A percentile compares a stretch with the other conserved stretches of the same genome.
Conservation (phyloP, 2,888 invertebrate genomes). For the Eupithecia centaureata region DNA sequence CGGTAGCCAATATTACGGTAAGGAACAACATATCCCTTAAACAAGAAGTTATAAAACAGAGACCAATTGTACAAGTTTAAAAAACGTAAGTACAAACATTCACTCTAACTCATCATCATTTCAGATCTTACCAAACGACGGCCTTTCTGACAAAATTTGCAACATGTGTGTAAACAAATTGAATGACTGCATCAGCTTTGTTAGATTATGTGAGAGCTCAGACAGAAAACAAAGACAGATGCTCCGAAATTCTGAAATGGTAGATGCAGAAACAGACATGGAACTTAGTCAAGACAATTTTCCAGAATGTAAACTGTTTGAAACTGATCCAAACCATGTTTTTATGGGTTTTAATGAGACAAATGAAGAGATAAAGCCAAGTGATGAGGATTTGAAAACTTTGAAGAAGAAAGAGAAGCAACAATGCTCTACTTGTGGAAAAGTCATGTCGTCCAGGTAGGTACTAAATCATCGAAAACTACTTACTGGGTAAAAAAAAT, state of each 20-base stretch:
- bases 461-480: not conserved
- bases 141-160: conserved; percentile 68
- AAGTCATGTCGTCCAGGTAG: conserved; percentile 79
- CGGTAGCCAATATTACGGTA: conserved; percentile 65
- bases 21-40: conserved; percentile 33
- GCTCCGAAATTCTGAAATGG: conserved; percentile 36
- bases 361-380: conserved; percentile 25
- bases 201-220: conserved; percentile 62
- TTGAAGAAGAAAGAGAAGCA: conserved; percentile 50
- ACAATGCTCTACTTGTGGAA: conserved; percentile 81
- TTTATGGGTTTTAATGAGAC: conserved; percentile 30
- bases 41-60: not conserved
- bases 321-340: conserved; percentile 47
- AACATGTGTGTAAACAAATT: conserved; percentile 60
- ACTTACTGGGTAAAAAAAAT: not conserved
- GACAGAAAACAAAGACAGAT: conserved; percentile 59
- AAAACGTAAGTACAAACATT: not conserved
- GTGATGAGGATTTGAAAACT: conserved; percentile 31
- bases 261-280: conserved; percentile 31
- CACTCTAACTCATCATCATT: not conserved
- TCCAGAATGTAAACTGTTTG: conserved; percentile 41
- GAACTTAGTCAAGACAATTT: conserved; percentile 32
- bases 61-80: too few relatives aligned
- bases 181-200: conserved; percentile 64
- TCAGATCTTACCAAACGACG: conserved; percentile 69